Base-by-base conservation (phyloP, 2,113 vertebrate genomes). In the Penelope pileata region DNA sequence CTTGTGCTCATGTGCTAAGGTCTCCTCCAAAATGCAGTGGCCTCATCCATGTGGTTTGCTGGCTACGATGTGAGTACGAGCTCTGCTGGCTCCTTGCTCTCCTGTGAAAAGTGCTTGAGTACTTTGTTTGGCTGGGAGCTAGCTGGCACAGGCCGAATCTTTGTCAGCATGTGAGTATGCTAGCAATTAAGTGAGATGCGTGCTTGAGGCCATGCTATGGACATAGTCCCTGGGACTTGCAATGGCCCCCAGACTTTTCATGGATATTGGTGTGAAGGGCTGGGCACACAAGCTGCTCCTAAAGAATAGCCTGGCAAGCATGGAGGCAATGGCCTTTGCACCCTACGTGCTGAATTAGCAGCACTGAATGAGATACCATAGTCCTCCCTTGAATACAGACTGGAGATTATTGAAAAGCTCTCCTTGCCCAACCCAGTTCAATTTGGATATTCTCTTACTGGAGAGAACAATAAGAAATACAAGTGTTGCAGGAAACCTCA, bases 101-200 rank as follows among this genome's bases (percentile, higher is more conserved):
- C 30, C 76, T 40, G 6, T 32, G 64, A 15, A 62, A 30, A 7
- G 9, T 54, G 16, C 17, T 64, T 17, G 12, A 5, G 6, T 60
- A 45, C 27, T 67, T 45, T 45, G 2, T 29, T 32, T 81, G 72
- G 23, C 63, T 40, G 34, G 23, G 12, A 60, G 53, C 16, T 10
- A 34, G 8, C 16, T 38, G 70, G 58, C 34, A 43, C 34, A 47
- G 50, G 34, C 16, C 50, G 62, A 62, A 42, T 8, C 18, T 78
- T 27, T 63, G 36, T 47, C 7, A 59, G 42, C 16, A 30, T 3
- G 16, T 0, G 0, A 40, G 15, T 9, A 3, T 13, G 58, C 16
- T 42, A 42, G 12, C 17, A 36, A 3, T 19, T 18, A 64, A 34
- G 3, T 14, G 40, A 40, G 10, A 21, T 32, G 40, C 10, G 4